Base-by-base conservation (phyloP, 2,113 vertebrate species). In the Alethe diademata region DNA sequence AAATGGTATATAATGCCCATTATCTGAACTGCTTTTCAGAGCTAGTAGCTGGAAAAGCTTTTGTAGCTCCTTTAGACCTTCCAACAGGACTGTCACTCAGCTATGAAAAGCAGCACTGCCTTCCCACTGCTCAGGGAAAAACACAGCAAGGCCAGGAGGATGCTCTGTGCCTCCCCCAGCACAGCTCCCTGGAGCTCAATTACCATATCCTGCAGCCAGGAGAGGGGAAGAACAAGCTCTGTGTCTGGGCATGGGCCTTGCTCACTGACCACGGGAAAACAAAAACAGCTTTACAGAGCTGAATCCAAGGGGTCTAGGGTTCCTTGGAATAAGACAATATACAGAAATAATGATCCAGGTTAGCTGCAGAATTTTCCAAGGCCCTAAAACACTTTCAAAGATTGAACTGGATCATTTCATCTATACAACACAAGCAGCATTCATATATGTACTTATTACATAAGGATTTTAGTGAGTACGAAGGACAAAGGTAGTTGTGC, bases 171-270 rank as follows among this genome's bases (percentile, higher is more conserved):
- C 91, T 85, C 57, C 83, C 64, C 45, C 58, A 1, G 48, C 84
- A 76, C n/a, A 2, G 2, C 53, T 95, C 95, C 88, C 94, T 65
- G 40, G 92, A 96, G 94, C 38, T 87, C 81, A 96, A 93, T 96
- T 94, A 95, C 67, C 93, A 92, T 80, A 74, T 31, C 82, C 82
- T 62, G 54, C 75, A 95, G 92, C 29, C 93, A 80, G 74, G 51
- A 43, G 70, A 67, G 87, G 81, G 38, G 74, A 88, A 43, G 64
- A 82, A 78, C 78, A 73, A 28, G 28, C 50, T 66, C 85, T 36
- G 28, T 50, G 73, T 75, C 93, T 86, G 90, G 74, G 74, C 91
- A 82, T 8, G 25, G 84, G 86, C 35, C 57, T 87, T 2, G 1
- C 61, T 85, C 78, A 76, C 78, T 79, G 81, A 73, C 74, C 58